A percentile compares a stretch with the other conserved stretches of the same genome.
Conservation (phyloP, 2,797 vertebrate genomes). For the Hylomyscus alleni region DNA sequence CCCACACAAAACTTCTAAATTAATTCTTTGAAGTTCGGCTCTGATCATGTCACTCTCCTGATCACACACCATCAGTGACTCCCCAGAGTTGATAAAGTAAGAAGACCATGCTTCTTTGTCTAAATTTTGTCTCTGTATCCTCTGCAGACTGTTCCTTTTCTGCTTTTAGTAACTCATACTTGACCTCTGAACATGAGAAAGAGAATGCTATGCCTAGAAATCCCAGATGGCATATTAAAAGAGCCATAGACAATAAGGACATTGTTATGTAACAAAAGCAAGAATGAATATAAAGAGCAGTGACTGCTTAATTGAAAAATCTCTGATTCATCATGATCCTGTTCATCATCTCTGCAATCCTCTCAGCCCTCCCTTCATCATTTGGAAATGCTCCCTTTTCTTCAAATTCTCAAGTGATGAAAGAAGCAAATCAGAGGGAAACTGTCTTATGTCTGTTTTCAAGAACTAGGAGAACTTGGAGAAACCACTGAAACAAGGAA, state of each 20-base stretch:
- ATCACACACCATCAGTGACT: not conserved
- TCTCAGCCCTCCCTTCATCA: too few relatives aligned
- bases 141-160: not conserved
- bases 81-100: too few relatives aligned
- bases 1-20: slow-evolving; percentile 76
- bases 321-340: not conserved
- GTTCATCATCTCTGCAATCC: not conserved
- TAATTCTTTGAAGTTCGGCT: slow-evolving; percentile 28
- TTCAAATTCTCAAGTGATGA: not conserved
- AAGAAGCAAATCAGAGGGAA: not conserved
- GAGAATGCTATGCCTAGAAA: not conserved
- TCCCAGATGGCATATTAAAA: not conserved
- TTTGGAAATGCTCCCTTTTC: too few relatives aligned
- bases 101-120: not conserved
- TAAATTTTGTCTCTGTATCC: not conserved
- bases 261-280: not conserved
- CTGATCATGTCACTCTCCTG: not conserved
- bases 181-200: not conserved
- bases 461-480: not conserved
- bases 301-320: not conserved
- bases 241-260: not conserved
- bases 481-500: not conserved
- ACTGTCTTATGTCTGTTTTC: not conserved
- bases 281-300: not conserved
- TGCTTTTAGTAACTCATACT: not conserved